Percentiles rank a stretch among this genome's conserved stretches.
Conservation (phyloP, 2,888 invertebrate genomes). For the Chymomyza fuscimana region DNA sequence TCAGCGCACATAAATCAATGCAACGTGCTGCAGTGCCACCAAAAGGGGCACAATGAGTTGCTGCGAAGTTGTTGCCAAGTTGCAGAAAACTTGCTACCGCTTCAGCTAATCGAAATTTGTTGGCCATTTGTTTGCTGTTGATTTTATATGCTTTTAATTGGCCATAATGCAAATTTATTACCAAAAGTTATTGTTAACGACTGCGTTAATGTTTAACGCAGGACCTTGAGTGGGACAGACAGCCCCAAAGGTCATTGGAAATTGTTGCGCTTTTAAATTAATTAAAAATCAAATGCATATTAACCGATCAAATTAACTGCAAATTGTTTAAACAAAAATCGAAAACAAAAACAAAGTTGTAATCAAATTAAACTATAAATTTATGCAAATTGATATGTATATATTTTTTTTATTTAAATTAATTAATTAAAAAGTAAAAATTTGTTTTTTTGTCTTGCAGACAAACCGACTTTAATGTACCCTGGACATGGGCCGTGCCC, state of each 20-base stretch:
- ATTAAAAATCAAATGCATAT: neutral
- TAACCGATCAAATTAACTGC: neutral
- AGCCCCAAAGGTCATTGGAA: neutral
- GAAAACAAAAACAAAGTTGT: neutral
- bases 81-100: constrained; percentile 19
- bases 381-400: neutral
- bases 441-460: too few species aligned
- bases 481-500: too few species aligned
- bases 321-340: neutral
- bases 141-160: constrained; percentile 71
- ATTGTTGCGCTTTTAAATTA: neutral
- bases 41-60: constrained; percentile 47
- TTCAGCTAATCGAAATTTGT: constrained; percentile 63
- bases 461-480: too few species aligned
- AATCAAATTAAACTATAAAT: neutral
- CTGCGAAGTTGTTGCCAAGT: too few species aligned
- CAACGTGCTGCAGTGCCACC: constrained; percentile 65
- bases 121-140: constrained; percentile 23
- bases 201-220: constrained; percentile 62
- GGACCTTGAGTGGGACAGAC: constrained; percentile 21
- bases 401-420: too few species aligned
- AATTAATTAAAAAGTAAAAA: too few species aligned
- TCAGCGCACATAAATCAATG: constrained; percentile 72
- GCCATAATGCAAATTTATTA: constrained; percentile 72
- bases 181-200: constrained; percentile 65